phyloP scores from a whole-genome alignment of 2,113 vertebrate genomes.

The Saccopteryx bilineata region DNA sequence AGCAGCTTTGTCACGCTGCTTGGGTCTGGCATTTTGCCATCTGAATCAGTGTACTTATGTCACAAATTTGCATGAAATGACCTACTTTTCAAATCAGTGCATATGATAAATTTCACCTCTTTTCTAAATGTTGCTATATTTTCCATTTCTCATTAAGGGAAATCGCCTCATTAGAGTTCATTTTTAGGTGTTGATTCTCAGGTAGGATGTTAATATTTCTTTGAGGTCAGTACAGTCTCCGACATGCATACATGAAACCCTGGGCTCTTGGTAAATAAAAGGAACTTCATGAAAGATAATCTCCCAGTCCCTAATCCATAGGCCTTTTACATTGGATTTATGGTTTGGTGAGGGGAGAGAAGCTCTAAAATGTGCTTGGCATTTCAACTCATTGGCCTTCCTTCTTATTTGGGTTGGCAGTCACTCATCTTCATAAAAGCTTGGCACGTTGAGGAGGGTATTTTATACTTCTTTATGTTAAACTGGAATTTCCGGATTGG shows the following conservation, averaged over 20 bases:
- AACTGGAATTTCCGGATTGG: constrained; percentile 76
- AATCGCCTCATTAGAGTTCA: neutral
- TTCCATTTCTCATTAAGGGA: constrained; percentile 32
- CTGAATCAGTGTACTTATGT: constrained; percentile 3
- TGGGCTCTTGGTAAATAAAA: neutral
- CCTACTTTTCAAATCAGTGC: constrained; percentile 31
- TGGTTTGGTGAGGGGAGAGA: constrained; percentile 6
- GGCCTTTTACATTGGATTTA: constrained; percentile 66
- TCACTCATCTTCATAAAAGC: constrained; percentile 73
- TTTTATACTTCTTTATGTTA: constrained; percentile 55
- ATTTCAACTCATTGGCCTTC: constrained; percentile 64
- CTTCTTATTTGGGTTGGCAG: constrained; percentile 52
- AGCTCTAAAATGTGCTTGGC: constrained; percentile 65
- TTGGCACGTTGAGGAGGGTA: constrained; percentile 29
- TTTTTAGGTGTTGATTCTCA: neutral
- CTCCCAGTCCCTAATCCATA: constrained; percentile 55
- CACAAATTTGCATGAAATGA: neutral
- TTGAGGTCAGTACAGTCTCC: neutral
- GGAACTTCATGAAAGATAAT: neutral
- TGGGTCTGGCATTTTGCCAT: neutral
- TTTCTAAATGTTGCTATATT: constrained; percentile 21
- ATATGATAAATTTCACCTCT: neutral
- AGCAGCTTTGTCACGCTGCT: neutral
- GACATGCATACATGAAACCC: neutral
- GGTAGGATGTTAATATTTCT: neutral